Percentiles rank a stretch among this genome's conserved stretches.
These are phyloP conservation scores for Desmophyllum pertusum DNA, from an alignment of 92 coral and sea anemone species.

Conservation along the genomic window DNA sequence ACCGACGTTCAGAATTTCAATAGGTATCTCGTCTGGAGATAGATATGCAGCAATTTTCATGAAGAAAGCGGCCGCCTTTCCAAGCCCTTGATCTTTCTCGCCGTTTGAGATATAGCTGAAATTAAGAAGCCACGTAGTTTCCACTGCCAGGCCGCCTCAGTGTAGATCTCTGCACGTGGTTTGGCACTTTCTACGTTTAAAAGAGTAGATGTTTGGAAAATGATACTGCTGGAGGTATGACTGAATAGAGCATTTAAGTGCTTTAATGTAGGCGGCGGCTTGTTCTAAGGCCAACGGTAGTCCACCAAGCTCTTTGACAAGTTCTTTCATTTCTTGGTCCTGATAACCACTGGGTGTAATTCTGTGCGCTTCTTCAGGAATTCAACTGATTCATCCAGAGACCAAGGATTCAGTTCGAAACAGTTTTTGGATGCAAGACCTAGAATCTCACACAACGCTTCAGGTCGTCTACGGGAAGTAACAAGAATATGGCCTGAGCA, in stretches of 20 bases:
- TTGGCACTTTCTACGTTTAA: constrained; percentile 37
- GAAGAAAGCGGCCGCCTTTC: too few relatives aligned
- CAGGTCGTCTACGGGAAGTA: too few relatives aligned
- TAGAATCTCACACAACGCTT: constrained; percentile 45
- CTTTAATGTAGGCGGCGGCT: too few relatives aligned
- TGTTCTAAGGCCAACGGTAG: constrained; percentile 63
- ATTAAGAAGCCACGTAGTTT: constrained; percentile 66
- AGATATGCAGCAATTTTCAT: too few relatives aligned
- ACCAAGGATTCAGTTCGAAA: constrained; percentile 30
- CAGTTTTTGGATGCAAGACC: constrained; percentile 38
- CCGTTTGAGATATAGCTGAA: too few relatives aligned
- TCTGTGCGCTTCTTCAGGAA: not conserved
- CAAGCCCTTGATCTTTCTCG: too few relatives aligned
- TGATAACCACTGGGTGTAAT: not conserved
- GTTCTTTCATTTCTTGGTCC: not conserved
- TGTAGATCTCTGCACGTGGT: too few relatives aligned
- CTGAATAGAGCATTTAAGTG: too few relatives aligned
- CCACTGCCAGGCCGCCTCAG: constrained; percentile 47
- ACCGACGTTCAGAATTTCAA: constrained; percentile 24
- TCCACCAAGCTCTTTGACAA: constrained; percentile 53
- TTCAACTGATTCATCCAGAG: too few relatives aligned
- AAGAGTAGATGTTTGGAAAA: constrained; percentile 25
- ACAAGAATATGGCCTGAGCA: constrained; percentile 65
- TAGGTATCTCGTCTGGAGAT: constrained; percentile 53
- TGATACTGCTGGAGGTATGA: constrained; percentile 48